Percentiles rank a stretch among this genome's conserved stretches.
Conservation (phyloP, 2,888 invertebrate species). For the Arctia plantaginis region DNA sequence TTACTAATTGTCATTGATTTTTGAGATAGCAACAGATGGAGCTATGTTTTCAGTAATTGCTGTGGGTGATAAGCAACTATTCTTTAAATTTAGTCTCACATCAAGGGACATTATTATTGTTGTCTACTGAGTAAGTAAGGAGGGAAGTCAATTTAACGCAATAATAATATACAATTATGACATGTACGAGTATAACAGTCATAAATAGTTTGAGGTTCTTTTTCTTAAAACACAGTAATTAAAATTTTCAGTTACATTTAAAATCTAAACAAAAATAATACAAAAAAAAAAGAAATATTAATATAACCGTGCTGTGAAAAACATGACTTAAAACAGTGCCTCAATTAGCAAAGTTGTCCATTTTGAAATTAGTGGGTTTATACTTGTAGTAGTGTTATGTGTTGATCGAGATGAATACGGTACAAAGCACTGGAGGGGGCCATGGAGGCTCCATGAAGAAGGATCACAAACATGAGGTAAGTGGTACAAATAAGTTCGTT, state of each 20-base stretch:
- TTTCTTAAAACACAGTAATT: no score
- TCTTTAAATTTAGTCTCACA: no score
- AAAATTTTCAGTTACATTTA: background rate
- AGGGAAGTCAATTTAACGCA: no score
- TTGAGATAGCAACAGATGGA: background rate
- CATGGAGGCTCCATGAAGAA: slow-evolving; percentile 87
- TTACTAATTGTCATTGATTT: background rate
- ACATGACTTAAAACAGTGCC: slow-evolving; percentile 71
- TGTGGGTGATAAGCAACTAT: no score
- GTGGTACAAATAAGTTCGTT: slow-evolving; percentile 43
- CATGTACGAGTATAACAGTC: no score
- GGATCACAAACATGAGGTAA: slow-evolving; percentile 87
- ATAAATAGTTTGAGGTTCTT: no score
- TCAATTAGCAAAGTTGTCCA: slow-evolving; percentile 73
- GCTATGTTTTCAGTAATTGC: background rate
- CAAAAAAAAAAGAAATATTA: slow-evolving; percentile 14
- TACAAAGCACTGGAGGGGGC: slow-evolving; percentile 88
- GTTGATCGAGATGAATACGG: slow-evolving; percentile 86
- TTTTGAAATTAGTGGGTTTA: slow-evolving; percentile 62
- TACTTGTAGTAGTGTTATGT: slow-evolving; percentile 41
- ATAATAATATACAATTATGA: no score
- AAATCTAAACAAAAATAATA: slow-evolving; percentile 5
- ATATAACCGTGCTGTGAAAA: slow-evolving; percentile 62
- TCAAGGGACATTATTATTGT: no score
- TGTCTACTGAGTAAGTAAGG: no score